phyloP scores from a whole-genome alignment of 2,113 vertebrate species.

The Sphyrna mokarran region DNA sequence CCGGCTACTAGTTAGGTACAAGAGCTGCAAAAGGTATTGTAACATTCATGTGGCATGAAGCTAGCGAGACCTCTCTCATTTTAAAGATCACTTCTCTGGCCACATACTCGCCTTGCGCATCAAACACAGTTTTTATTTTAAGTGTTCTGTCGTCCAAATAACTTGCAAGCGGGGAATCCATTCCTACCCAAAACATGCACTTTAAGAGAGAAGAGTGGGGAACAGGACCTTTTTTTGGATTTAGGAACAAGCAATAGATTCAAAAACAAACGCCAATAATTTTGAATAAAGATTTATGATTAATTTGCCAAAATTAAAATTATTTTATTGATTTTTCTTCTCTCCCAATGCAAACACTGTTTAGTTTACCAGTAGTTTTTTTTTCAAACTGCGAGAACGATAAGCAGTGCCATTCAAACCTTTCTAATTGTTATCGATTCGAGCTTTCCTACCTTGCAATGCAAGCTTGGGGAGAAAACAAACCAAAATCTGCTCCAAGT shows the following conservation, averaged over 20 bases:
- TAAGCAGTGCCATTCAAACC: not conserved
- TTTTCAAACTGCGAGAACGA: not conserved
- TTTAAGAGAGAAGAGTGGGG: not conserved
- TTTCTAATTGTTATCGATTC: not conserved
- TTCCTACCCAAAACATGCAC: not conserved
- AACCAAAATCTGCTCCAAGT: not conserved
- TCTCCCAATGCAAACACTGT: not conserved
- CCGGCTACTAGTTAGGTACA: not conserved
- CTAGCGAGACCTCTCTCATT: not conserved
- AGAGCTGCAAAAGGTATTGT: not conserved
- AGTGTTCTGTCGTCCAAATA: not conserved
- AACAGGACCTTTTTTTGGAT: not conserved
- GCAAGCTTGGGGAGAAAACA: slow-evolving; percentile 6
- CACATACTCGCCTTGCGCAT: not conserved
- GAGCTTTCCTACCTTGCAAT: not conserved
- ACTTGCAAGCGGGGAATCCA: not conserved
- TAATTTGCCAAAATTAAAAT: not conserved
- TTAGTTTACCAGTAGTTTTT: not conserved
- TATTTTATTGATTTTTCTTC: not conserved
- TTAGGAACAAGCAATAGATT: not conserved
- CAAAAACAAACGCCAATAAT: not conserved
- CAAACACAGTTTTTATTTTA: slow-evolving; percentile 17
- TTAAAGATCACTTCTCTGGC: slow-evolving; percentile 10
- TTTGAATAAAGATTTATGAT: not conserved
- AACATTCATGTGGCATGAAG: not conserved